These are phyloP conservation scores for Mantis religiosa DNA, from an alignment of 2,888 invertebrate genomes.

Conservation along the genomic window DNA sequence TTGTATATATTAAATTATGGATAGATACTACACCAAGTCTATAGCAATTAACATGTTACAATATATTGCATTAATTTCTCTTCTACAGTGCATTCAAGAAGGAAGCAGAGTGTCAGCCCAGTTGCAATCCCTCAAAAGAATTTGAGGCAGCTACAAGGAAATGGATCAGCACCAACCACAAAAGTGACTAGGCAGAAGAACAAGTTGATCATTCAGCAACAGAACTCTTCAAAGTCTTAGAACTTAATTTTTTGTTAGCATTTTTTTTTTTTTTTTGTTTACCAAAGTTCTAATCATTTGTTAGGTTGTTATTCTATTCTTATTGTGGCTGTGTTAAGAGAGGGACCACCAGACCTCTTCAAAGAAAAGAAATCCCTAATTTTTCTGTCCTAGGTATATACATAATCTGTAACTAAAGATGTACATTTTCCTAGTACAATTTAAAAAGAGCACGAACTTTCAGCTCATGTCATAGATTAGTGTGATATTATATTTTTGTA, in stretches of 20 bases:
- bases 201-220: slow-evolving; percentile 74
- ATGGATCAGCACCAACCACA: slow-evolving; percentile 61
- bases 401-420: too few relatives aligned
- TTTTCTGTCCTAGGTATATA: too few relatives aligned
- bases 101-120: slow-evolving; percentile 36
- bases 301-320: not conserved
- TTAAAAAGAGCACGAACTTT: too few relatives aligned
- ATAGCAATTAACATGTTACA: too few relatives aligned
- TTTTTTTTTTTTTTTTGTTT: not conserved
- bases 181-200: slow-evolving; percentile 80
- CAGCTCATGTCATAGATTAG: too few relatives aligned
- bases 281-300: not conserved
- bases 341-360: too few relatives aligned
- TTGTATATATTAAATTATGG: too few relatives aligned
- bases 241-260: not conserved
- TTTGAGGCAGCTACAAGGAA: slow-evolving; percentile 61
- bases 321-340: not conserved
- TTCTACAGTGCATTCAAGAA: slow-evolving; percentile 4
- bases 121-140: slow-evolving; percentile 63
- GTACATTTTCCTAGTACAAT: too few relatives aligned
- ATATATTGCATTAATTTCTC: not conserved
- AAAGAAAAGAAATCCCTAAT: too few relatives aligned
- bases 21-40: too few relatives aligned
- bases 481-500: too few relatives aligned
- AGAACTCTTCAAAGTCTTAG: slow-evolving; percentile 37